Evolutionary conservation across 2,797 vertebrate genomes (phyloP).

Genomic region (Neostethus bicornis): DNA sequence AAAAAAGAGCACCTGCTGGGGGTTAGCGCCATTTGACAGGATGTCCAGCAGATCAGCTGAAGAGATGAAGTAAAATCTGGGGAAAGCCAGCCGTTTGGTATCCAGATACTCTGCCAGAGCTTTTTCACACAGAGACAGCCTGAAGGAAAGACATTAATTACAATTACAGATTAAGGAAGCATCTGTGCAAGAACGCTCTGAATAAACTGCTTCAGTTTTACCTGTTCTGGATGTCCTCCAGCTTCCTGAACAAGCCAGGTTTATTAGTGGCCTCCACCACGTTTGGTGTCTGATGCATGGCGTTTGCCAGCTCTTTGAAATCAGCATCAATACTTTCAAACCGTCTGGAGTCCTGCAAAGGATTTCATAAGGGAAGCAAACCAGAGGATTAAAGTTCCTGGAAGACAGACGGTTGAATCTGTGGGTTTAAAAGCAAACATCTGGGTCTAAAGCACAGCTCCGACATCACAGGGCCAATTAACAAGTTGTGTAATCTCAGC

Average conservation of each 20-base stretch:
- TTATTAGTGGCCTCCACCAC: conserved; percentile 91
- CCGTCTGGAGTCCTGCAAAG: conserved; percentile 86
- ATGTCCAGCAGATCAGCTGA: conserved; percentile 95
- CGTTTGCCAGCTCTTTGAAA: conserved; percentile 88
- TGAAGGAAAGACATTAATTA: conserved; percentile 61
- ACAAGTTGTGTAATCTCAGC: conserved; percentile 42
- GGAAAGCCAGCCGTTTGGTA: conserved; percentile 92
- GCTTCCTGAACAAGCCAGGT: conserved; percentile 83
- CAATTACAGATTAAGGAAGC: conserved; percentile 6
- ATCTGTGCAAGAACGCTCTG: not conserved
- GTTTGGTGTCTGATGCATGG: conserved; percentile 86
- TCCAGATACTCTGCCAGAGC: conserved; percentile 94
- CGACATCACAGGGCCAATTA: conserved; percentile 48
- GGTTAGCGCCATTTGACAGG: conserved; percentile 92
- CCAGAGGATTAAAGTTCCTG: conserved; percentile 36
- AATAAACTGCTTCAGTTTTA: conserved; percentile 31
- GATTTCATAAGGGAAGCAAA: conserved; percentile 53
- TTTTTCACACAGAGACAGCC: conserved; percentile 93
- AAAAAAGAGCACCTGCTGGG: conserved; percentile 83
- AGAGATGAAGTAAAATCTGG: conserved; percentile 97
- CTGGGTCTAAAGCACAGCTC: conserved; percentile 56
- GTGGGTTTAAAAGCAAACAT: conserved; percentile 70
- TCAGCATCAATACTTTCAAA: conserved; percentile 91
- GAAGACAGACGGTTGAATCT: conserved; percentile 35
- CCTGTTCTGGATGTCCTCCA: conserved; percentile 89